These are phyloP conservation scores for Clarias platycephalus DNA, from an alignment of 2,797 vertebrate genomes.

Conservation along the genomic window DNA sequence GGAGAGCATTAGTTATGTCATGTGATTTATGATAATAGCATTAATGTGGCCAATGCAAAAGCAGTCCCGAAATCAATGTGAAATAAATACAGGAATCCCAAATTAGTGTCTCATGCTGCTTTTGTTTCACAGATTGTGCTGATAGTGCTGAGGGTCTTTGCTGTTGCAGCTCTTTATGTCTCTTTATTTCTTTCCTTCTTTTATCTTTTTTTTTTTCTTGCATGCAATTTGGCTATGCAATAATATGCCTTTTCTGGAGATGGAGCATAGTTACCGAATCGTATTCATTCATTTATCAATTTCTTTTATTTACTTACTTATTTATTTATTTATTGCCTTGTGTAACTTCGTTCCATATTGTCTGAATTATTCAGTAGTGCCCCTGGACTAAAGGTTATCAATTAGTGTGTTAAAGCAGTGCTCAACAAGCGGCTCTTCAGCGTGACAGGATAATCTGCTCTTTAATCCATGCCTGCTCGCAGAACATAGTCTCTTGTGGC, in stretches of 20 bases:
- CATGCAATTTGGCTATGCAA: not conserved
- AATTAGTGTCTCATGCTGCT: conserved; percentile 63
- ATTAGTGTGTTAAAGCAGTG: conserved; percentile 48
- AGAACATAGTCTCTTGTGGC: conserved; percentile 6
- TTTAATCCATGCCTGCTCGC: conserved; percentile 46
- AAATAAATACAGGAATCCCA: conserved; percentile 68
- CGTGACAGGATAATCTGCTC: conserved; percentile 49
- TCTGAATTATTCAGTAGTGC: not conserved
- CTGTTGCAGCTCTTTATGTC: conserved; percentile 12
- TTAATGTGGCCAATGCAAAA: conserved; percentile 72
- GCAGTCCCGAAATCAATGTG: conserved; percentile 63
- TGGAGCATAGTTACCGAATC: not conserved
- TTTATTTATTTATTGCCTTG: not conserved
- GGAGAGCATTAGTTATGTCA: conserved; percentile 71
- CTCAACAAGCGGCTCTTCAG: conserved; percentile 40
- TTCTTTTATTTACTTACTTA: not conserved
- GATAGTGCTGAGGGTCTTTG: conserved; percentile 25
- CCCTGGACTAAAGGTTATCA: conserved; percentile 38
- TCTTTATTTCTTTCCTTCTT: not conserved
- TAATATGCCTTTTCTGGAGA: not conserved
- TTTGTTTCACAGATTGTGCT: conserved; percentile 57
- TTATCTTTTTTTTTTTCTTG: conserved; percentile 4
- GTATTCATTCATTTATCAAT: not conserved
- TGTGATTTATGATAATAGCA: conserved; percentile 71
- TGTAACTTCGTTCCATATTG: not conserved